phyloP scores from a whole-genome alignment of 2,888 invertebrate genomes.

The Pharmacophagus antenor region DNA sequence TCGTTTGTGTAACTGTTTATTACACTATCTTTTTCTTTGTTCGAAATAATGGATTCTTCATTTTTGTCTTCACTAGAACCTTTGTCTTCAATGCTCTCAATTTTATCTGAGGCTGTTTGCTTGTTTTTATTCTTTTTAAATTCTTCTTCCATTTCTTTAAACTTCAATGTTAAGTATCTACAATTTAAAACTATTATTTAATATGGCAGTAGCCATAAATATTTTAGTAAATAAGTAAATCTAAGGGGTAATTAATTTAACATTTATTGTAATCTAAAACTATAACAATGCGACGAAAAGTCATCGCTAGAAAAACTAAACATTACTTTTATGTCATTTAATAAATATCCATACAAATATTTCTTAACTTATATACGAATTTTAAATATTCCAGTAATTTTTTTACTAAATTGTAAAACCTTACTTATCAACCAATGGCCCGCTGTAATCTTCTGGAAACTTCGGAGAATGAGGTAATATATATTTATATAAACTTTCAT shows the following conservation, averaged over 20 bases:
- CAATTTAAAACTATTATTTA: background rate
- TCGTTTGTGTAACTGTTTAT: constrained; percentile 39
- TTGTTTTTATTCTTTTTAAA: constrained; percentile 85
- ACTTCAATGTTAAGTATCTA: constrained; percentile 90
- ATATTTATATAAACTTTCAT: constrained; percentile 93
- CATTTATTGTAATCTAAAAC: no score
- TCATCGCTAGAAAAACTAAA: no score
- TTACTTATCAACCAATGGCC: constrained; percentile 92
- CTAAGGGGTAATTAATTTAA: no score
- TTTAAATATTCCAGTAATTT: no score
- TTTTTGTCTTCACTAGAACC: constrained; percentile 41
- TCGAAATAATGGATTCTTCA: constrained; percentile 18
- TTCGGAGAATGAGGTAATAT: constrained; percentile 92
- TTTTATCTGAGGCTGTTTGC: constrained; percentile 40
- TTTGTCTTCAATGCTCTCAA: constrained; percentile 46
- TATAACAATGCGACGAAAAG: no score
- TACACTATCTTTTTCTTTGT: constrained; percentile 34
- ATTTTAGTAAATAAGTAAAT: no score
- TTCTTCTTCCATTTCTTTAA: constrained; percentile 92
- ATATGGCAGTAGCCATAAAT: no score
- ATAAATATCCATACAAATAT: no score
- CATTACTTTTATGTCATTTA: no score
- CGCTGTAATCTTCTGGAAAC: constrained; percentile 94
- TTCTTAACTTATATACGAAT: no score
- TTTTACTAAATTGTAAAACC: constrained; percentile 45